These are phyloP conservation scores for Pangasius larnaudii DNA, from an alignment of 2,797 vertebrate species.

Conservation along the genomic window DNA sequence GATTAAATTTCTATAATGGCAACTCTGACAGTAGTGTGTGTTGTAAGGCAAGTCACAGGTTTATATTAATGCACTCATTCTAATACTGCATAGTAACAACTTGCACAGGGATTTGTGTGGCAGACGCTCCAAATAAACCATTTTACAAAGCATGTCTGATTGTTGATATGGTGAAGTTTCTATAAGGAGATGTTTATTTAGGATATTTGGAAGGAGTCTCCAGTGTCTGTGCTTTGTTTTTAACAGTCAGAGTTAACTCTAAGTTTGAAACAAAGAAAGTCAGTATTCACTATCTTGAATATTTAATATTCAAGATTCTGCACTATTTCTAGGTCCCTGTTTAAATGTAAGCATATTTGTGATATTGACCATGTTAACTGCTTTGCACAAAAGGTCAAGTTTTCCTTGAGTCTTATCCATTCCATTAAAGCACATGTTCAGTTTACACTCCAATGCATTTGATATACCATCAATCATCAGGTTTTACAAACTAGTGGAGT, in stretches of 20 bases:
- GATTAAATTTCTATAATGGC: neutral
- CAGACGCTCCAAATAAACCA: neutral
- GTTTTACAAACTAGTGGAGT: no score
- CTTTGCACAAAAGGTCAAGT: no score
- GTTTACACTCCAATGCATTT: no score
- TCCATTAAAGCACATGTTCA: no score
- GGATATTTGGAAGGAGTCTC: neutral
- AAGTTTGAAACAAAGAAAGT: no score
- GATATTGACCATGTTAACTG: no score
- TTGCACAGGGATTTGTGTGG: neutral
- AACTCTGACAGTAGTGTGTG: neutral
- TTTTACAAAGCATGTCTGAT: neutral
- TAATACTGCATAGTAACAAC: neutral
- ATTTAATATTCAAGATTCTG: no score
- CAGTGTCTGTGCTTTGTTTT: neutral
- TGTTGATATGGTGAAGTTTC: neutral
- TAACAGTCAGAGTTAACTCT: neutral
- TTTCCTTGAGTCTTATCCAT: no score
- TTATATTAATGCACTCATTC: neutral
- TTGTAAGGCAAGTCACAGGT: neutral
- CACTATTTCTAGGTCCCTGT: no score
- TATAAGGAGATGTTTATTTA: neutral
- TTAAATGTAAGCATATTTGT: no score
- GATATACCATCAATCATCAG: no score
- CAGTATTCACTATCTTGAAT: no score